phyloP scores from a whole-genome alignment of 2,113 vertebrate genomes.

The Ammodytes dubius region DNA sequence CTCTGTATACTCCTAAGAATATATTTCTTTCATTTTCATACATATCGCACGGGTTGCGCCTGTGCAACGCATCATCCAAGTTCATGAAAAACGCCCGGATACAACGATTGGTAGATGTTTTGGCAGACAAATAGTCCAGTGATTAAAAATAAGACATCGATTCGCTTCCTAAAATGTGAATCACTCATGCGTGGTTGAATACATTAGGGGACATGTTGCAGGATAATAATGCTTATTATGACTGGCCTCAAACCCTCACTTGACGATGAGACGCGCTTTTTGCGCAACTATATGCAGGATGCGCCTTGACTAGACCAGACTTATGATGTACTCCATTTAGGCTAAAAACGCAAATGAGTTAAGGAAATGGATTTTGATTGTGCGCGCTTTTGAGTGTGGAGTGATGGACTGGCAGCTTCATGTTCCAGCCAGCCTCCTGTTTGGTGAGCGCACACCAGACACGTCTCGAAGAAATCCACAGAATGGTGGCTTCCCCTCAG shows the following conservation, averaged over 20 bases:
- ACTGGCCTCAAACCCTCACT: slow-evolving; percentile 56
- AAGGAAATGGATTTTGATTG: background rate
- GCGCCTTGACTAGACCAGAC: slow-evolving; percentile 43
- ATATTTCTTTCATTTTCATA: slow-evolving; percentile 8
- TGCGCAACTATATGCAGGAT: slow-evolving; percentile 71
- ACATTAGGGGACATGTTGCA: background rate
- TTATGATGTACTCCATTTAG: background rate
- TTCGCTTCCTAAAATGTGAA: background rate
- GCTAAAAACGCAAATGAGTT: background rate
- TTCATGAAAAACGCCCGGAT: slow-evolving; percentile 51
- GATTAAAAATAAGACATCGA: background rate
- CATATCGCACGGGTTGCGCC: slow-evolving; percentile 4
- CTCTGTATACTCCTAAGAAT: background rate
- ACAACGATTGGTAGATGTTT: slow-evolving; percentile 16
- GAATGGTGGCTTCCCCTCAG: slow-evolving; percentile 51
- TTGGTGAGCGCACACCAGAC: slow-evolving; percentile 72
- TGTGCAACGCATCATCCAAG: slow-evolving; percentile 59
- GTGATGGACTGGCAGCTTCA: slow-evolving; percentile 53
- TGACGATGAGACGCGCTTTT: slow-evolving; percentile 61
- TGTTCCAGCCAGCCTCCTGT: slow-evolving; percentile 63
- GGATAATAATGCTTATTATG: slow-evolving; percentile 19
- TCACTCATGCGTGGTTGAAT: background rate
- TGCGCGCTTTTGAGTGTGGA: slow-evolving; percentile 9
- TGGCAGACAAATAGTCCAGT: background rate
- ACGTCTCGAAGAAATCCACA: slow-evolving; percentile 77